Evolutionary conservation across 2,797 vertebrate genomes (phyloP), one percentile per base, ranked within the genome.

Genomic region (Sebastes minor): DNA sequence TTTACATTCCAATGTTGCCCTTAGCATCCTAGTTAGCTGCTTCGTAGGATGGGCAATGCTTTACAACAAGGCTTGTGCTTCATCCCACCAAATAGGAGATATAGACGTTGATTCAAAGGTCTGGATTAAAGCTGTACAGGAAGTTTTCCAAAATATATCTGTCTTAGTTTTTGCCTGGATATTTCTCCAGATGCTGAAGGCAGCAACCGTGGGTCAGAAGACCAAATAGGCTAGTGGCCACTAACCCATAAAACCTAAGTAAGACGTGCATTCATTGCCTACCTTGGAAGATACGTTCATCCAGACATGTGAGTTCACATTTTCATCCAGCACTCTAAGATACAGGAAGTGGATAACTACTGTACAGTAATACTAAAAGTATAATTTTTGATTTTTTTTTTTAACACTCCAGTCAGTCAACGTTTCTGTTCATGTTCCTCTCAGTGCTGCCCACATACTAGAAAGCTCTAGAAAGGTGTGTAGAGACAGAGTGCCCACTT

Each of bases 371-470:
- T 2, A 33, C 23, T 27, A 3, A 55, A 55, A 22, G 13, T 18
- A 6, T 1, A 14, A 4, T 3, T 18, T 25, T 32, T 55, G 53
- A 10, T 1, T 57, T 33, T 46, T 38, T 46, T 38, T 46, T 46
- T 46, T 62, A 46, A 22, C 46, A 5, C 52, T 42, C 1, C 23
- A 77, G 6, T 20, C 53, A 46, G 8, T 69, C 62, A 27, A 12
- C 0, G 2, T 62, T 42, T 1, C 1, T 66, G 42, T 1, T 5
- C 25, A 22, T 74, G 32, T 16, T 49, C 28, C 55, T 71, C 67
- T 63, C 27, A 46, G 57, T 30, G 11, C 67, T 69, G 67, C 73
- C 79, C 73, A 77, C 81, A 60, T 32, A 71, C 68, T 78, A 4
- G 10, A 59, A 28, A 28, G 49, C 30, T 20, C 27, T 46, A 4